These are phyloP conservation scores for Hemicordylus capensis DNA, from an alignment of 2,113 vertebrate genomes.

Conservation along the genomic window DNA sequence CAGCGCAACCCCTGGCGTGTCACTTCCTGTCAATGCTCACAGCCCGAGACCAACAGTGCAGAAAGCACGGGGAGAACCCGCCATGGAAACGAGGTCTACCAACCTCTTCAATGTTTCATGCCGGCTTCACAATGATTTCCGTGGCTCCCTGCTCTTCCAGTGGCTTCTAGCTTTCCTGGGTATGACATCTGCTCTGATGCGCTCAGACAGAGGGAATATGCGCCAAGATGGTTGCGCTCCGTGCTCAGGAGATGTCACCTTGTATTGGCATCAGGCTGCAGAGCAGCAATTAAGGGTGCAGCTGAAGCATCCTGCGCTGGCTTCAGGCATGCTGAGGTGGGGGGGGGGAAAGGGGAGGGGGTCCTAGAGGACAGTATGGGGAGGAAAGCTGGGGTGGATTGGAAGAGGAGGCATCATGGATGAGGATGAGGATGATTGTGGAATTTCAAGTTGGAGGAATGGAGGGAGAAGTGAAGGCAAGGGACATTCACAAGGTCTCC, in stretches of 20 bases:
- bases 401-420: conserved; percentile 19
- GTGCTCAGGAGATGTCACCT: conserved; percentile 77
- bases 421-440: not conserved
- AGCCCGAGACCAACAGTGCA: conserved; percentile 58
- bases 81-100: conserved; percentile 60
- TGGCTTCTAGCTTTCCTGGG: conserved; percentile 71
- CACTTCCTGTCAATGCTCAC: conserved; percentile 65
- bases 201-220: conserved; percentile 83
- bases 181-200: conserved; percentile 77
- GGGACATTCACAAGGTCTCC: not conserved
- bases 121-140: conserved; percentile 53
- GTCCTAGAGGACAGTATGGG: conserved; percentile 3
- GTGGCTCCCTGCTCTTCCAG: conserved; percentile 40
- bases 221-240: conserved; percentile 74
- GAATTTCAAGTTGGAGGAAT: not conserved
- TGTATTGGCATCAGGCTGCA: conserved; percentile 70
- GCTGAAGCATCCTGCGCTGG: conserved; percentile 42
- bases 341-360: conserved; percentile 20
- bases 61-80: conserved; percentile 70
- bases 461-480: not conserved
- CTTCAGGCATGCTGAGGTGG: conserved; percentile 55
- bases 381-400: not conserved
- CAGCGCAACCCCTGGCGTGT: conserved; percentile 62
- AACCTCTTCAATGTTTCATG: conserved; percentile 64
- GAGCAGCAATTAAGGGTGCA: conserved; percentile 69